Base-by-base conservation (phyloP, 2,888 invertebrate species). In the Tenthredo mesomela region DNA sequence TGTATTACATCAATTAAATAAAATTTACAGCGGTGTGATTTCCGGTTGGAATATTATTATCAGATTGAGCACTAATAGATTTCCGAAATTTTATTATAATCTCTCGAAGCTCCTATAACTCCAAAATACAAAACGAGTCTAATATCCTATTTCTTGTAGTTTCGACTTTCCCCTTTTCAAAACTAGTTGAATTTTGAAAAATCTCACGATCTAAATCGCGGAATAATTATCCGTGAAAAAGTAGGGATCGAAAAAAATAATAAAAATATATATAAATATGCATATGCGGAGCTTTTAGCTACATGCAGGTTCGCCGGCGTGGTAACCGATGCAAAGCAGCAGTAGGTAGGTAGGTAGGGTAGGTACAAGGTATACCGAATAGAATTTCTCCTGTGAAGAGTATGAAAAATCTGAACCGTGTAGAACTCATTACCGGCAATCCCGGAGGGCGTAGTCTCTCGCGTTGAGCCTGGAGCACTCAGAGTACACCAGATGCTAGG, bases 371-470 rank as follows among this genome's bases (percentile, higher is more conserved):
- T 43, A 40, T 21, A 40, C 47, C 15, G 21, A 33, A 70, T 70
- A 37, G 65, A 40, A 71, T 37, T 12, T 61, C 82, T 33, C 65
- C 37, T 33, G 21, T 33, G 12, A 6, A 47, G 65, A 65, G 82
- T 71, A 86, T 88, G 87, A 87, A 88, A 87, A 87, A 86, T 86
- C 85, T 85, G 75, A 89, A 89, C 88, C 90, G 89, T 90, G 89
- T 90, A 90, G 89, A 90, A 90, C 90, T 91, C 90, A 90, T 91
- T 91, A 91, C 89, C 88, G 87, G 88, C 88, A 88, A 89, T 90
- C 89, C 89, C 88, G 18, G 89, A 90, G 89, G 90, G 89, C 90
- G 89, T 89, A 89, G 87, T 87, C 87, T 87, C 87, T 87, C 87
- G 88, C 88, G 86, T 86, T 78, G 86, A 77, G 82, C 65, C 67